These are phyloP conservation scores for Florisuga fusca DNA, from an alignment of 2,797 vertebrate genomes.

Conservation along the genomic window DNA sequence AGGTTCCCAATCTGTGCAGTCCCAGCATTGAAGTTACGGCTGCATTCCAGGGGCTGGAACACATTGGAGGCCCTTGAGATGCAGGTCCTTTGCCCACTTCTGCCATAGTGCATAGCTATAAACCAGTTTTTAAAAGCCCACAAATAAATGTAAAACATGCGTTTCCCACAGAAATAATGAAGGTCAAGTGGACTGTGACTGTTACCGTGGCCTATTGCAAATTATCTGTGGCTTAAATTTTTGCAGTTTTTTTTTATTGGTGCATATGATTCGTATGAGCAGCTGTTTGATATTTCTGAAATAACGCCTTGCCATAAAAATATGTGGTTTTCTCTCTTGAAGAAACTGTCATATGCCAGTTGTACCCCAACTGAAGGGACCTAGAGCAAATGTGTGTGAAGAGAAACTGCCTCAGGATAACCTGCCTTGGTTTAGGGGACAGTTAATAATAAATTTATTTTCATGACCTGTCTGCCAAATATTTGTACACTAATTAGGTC, in stretches of 20 bases:
- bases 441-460: slow-evolving; percentile 60
- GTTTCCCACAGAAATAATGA: neutral
- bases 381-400: neutral
- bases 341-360: neutral
- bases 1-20: neutral
- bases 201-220: neutral
- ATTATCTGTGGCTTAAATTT: neutral
- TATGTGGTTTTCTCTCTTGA: neutral
- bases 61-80: neutral
- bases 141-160: neutral
- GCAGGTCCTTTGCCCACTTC: neutral
- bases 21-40: neutral
- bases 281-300: neutral
- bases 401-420: neutral
- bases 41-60: neutral
- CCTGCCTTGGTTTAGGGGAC: slow-evolving; percentile 20
- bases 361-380: neutral
- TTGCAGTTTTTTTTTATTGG: neutral
- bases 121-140: neutral
- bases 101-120: neutral
- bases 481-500: slow-evolving; percentile 39
- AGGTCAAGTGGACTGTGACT: neutral
- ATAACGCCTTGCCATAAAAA: neutral
- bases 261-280: neutral
- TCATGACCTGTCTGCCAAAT: neutral